Evolutionary conservation across 2,888 invertebrate species (phyloP).

Genomic region (Allolobophora icterica): DNA sequence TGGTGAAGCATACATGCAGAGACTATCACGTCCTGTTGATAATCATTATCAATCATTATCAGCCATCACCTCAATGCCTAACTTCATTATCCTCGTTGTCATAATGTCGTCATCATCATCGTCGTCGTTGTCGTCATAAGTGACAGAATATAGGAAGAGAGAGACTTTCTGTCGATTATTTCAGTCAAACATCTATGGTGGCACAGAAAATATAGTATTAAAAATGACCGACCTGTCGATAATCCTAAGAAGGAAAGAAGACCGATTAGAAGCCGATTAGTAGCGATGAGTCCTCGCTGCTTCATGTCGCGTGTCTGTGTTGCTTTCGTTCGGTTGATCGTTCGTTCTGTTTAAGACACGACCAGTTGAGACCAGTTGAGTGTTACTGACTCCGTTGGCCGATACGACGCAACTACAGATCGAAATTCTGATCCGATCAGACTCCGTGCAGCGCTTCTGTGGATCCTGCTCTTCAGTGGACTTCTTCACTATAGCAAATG

Average conservation of each 20-base stretch:
- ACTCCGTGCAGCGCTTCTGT: background rate
- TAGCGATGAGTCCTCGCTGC: background rate
- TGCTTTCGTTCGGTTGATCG: background rate
- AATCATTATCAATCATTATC: no score
- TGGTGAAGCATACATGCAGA: no score
- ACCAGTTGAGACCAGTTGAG: no score
- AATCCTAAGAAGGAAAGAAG: background rate
- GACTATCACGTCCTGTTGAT: no score
- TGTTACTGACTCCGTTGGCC: background rate
- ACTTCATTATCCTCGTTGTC: no score
- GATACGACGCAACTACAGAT: background rate
- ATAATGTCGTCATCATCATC: no score
- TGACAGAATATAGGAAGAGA: no score
- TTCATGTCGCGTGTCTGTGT: background rate
- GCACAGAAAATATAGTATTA: no score
- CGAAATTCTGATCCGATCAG: background rate
- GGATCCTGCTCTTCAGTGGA: constrained; percentile 4
- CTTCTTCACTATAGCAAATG: background rate
- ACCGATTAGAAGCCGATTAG: background rate
- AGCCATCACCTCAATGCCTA: no score
- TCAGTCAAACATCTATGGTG: background rate
- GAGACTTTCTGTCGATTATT: no score
- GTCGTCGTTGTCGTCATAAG: no score
- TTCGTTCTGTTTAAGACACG: background rate
- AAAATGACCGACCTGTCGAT: constrained; percentile 5